These are phyloP conservation scores for Tethea ocularis DNA, from an alignment of 2,888 invertebrate genomes.

Conservation along the genomic window DNA sequence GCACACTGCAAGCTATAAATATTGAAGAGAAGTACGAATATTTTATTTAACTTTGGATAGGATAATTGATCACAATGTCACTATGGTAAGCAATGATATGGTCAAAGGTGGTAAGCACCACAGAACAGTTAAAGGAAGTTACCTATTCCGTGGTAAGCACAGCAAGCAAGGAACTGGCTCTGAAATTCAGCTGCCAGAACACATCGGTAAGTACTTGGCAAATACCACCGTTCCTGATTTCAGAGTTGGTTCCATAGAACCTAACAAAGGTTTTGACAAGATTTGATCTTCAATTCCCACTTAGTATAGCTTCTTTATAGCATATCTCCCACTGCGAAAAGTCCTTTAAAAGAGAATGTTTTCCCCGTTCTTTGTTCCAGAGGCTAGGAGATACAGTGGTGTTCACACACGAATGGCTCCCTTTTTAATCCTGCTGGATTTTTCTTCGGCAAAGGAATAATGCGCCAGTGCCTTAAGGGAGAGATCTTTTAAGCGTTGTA, in stretches of 20 bases:
- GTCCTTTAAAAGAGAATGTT: constrained; percentile 59
- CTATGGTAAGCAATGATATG: no score
- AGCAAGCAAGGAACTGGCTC: no score
- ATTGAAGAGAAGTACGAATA: constrained; percentile 5
- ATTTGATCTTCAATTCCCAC: no score
- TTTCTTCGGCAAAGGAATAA: constrained; percentile 69
- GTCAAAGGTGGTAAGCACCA: no score
- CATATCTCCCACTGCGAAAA: constrained; percentile 31
- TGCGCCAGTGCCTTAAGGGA: constrained; percentile 18
- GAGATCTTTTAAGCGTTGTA: neutral
- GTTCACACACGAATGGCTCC: constrained; percentile 78
- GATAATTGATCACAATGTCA: no score
- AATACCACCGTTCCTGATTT: no score
- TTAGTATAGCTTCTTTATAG: constrained; percentile 15
- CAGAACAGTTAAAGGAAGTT: no score
- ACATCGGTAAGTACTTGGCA: no score
- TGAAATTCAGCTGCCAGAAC: no score
- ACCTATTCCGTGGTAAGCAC: no score
- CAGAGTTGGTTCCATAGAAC: no score
- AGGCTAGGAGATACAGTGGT: constrained; percentile 68
- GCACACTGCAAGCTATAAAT: constrained; percentile 35
- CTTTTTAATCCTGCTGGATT: constrained; percentile 74
- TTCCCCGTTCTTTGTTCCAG: constrained; percentile 72
- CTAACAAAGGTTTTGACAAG: no score
- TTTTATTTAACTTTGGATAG: neutral